Evolutionary conservation across 2,113 vertebrate species (phyloP).

Genomic region (Orientallactaga bullata): DNA sequence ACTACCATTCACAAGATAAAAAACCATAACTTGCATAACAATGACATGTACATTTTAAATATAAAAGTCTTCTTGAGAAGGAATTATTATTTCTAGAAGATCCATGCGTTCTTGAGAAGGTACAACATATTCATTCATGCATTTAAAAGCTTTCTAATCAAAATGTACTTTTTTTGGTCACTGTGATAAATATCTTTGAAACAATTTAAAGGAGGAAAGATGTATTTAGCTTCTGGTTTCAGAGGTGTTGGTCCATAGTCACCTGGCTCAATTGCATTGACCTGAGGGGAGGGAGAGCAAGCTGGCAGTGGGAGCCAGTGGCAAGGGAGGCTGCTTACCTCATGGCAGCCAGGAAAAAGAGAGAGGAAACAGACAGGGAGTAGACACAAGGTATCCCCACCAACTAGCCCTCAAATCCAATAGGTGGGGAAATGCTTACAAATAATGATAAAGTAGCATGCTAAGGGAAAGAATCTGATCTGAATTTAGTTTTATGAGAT

Average conservation of each 20-base stretch:
- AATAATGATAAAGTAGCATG: not conserved
- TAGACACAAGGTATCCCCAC: not conserved
- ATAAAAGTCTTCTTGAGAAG: not conserved
- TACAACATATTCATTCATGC: not conserved
- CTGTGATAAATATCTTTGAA: too few relatives aligned
- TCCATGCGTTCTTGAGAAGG: not conserved
- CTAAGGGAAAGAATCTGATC: not conserved
- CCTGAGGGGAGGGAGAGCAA: not conserved
- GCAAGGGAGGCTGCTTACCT: too few relatives aligned
- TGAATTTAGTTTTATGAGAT: not conserved
- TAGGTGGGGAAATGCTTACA: not conserved
- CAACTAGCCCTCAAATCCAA: not conserved
- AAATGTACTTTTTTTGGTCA: not conserved
- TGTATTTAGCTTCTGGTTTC: not conserved
- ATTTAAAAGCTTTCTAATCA: not conserved
- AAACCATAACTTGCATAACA: not conserved
- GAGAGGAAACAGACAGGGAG: not conserved
- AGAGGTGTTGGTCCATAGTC: not conserved
- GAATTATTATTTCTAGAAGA: conserved; percentile 1
- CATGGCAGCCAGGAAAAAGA: not conserved
- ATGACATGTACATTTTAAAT: not conserved
- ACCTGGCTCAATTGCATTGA: not conserved
- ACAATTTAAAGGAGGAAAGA: not conserved
- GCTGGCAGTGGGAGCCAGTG: not conserved
- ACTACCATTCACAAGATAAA: not conserved